Base-by-base conservation (phyloP, 2,888 invertebrate species). In the Andrena haemorrhoa region DNA sequence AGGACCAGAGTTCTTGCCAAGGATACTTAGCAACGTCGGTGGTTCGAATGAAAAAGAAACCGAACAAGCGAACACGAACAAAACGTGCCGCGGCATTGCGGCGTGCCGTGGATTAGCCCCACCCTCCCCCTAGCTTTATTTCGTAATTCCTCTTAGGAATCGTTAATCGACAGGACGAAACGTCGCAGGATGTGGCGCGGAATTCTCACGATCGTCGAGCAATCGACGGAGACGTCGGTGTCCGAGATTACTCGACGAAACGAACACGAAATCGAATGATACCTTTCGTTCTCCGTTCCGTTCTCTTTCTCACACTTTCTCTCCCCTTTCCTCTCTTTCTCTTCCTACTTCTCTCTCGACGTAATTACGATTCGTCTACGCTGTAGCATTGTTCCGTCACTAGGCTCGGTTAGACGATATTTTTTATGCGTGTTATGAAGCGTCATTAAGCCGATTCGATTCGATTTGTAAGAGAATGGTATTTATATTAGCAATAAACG, bases 401-500 rank as follows among this genome's bases (percentile, higher is more conserved):
- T 87, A 86, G 85, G 63, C 82, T 85, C 85, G 88, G 75, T 82
- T 89, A 86, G 85, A 81, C 79, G 83, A 84, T 88, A 87, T 86
- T 90, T 88, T 88, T 89, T 87, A 86, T 79, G 89, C 82, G 78
- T 72, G 73, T 86, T 84, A 81, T 47, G 82, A 69, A 79, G 75
- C 58, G 81, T 78, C 74, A 86, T 78, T 79, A 77, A 69, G 77
- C 82, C 79, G 82, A 86, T 81, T 84, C 79, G 82, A 86, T 81
- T 84, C 79, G 82, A 88, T 90, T 87, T 88, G 84, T 88, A 88
- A 88, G 70, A 88, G 85, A 88, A 86, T 84, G 89, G 88, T 90
- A 90, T 90, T 90, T 89, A 90, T 90, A 90, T 85, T 88, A 88
- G 90, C 87, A 90, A 89, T 88, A 88, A 89, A 90, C 69, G 69